Conservation (phyloP, 53 echinoderm and acorn worm species). For the Paelopatides confundens region DNA sequence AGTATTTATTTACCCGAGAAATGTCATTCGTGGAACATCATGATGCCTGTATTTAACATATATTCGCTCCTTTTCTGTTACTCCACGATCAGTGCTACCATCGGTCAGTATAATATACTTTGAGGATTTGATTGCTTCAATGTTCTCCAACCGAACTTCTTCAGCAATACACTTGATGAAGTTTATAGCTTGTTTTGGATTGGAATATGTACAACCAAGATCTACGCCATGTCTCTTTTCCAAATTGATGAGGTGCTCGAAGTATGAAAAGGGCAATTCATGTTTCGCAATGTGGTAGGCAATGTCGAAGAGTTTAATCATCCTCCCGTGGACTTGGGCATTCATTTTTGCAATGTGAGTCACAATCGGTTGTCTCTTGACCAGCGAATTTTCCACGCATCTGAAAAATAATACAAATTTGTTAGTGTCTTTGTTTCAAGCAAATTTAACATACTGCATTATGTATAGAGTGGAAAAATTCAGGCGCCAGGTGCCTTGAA, state of each 20-base stretch:
- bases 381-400: no score
- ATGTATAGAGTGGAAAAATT: no score
- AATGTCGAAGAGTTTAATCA: slow-evolving; percentile 32
- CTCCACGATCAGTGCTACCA: slow-evolving; percentile 44
- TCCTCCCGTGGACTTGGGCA: background rate
- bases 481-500: no score
- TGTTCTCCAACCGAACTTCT: no score
- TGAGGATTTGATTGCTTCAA: no score
- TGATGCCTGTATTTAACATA: slow-evolving; percentile 45
- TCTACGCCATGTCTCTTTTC: slow-evolving; percentile 57
- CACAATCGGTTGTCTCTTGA: slow-evolving; percentile 10
- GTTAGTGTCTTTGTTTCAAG: no score
- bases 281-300: slow-evolving; percentile 54
- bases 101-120: slow-evolving; percentile 40
- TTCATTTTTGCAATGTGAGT: background rate
- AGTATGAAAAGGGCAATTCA: slow-evolving; percentile 35
- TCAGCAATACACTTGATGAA: slow-evolving; percentile 42
- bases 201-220: slow-evolving; percentile 49
- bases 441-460: no score
- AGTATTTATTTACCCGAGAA: background rate
- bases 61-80: slow-evolving; percentile 29
- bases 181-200: slow-evolving; percentile 18
- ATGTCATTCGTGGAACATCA: slow-evolving; percentile 8
- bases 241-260: background rate
- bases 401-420: no score